Evolutionary conservation across 2,888 invertebrate genomes (phyloP).

Genomic region (Nomada fabriciana): DNA sequence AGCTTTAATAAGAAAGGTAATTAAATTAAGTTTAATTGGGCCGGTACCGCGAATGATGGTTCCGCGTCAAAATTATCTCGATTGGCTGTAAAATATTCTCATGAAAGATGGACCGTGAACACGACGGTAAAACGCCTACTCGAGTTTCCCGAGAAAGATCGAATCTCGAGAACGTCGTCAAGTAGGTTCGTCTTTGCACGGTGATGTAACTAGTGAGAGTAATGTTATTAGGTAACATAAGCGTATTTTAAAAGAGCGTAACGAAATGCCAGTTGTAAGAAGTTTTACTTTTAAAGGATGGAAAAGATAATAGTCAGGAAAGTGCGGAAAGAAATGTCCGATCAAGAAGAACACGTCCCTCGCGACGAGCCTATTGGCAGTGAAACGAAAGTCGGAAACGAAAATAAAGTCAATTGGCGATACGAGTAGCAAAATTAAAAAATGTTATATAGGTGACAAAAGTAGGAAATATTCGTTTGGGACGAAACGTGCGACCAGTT

Average conservation of each 20-base stretch:
- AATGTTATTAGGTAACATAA: constrained; percentile 81
- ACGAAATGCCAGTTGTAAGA: constrained; percentile 83
- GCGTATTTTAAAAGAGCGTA: constrained; percentile 73
- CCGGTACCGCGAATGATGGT: constrained; percentile 51
- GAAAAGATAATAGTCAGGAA: constrained; percentile 5
- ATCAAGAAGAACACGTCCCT: constrained; percentile 28
- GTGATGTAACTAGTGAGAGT: constrained; percentile 79
- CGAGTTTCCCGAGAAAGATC: neutral
- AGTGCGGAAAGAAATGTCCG: constrained; percentile 22
- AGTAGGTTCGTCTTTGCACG: constrained; percentile 55
- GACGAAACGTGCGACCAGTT: neutral
- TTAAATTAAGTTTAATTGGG: constrained; percentile 73
- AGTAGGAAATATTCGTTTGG: neutral
- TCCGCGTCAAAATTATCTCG: constrained; percentile 75
- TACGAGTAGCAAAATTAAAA: neutral
- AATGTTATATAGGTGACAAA: constrained; percentile 4
- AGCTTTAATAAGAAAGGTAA: constrained; percentile 74
- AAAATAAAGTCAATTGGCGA: constrained; percentile 26
- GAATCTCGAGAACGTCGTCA: constrained; percentile 8
- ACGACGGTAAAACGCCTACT: constrained; percentile 13
- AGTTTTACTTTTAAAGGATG: constrained; percentile 11
- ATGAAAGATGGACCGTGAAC: constrained; percentile 34
- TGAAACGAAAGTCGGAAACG: constrained; percentile 1
- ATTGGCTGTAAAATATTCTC: constrained; percentile 78
- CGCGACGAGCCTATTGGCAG: constrained; percentile 37